Percentiles rank a stretch among this genome's conserved stretches.
Conservation (phyloP, 2,113 vertebrate species). For the Dicerorhinus sumatrensis region DNA sequence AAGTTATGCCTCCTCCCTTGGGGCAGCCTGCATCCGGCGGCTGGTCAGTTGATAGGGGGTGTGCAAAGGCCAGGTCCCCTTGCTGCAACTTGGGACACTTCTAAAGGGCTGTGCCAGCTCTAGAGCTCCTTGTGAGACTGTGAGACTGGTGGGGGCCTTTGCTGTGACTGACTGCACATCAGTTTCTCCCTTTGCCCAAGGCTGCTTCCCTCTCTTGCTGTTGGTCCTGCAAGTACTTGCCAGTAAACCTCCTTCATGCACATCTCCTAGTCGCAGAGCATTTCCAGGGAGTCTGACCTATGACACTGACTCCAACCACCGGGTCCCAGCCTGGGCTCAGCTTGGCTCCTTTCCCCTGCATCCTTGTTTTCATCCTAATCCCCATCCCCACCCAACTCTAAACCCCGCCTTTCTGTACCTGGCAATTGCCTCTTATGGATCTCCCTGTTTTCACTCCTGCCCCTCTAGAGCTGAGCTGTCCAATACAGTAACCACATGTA, state of each 20-base stretch:
- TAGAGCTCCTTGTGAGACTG: neutral
- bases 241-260: neutral
- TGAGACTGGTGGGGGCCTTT: neutral
- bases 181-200: neutral
- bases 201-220: neutral
- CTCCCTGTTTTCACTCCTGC: neutral
- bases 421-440: neutral
- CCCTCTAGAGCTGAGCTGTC: neutral
- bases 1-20: neutral
- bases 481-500: fast-evolving
- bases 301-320: neutral
- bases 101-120: neutral
- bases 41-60: neutral
- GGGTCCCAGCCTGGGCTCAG: neutral
- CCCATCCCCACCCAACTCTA: neutral
- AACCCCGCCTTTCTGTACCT: neutral
- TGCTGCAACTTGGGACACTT: neutral
- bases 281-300: neutral
- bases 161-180: neutral
- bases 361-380: neutral
- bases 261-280: neutral
- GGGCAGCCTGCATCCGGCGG: neutral
- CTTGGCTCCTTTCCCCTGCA: neutral
- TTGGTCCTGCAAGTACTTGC: neutral
- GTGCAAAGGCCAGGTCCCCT: neutral